These are phyloP conservation scores for Alentia gelatinosa DNA, from an alignment of 2,888 invertebrate genomes.

Conservation along the genomic window DNA sequence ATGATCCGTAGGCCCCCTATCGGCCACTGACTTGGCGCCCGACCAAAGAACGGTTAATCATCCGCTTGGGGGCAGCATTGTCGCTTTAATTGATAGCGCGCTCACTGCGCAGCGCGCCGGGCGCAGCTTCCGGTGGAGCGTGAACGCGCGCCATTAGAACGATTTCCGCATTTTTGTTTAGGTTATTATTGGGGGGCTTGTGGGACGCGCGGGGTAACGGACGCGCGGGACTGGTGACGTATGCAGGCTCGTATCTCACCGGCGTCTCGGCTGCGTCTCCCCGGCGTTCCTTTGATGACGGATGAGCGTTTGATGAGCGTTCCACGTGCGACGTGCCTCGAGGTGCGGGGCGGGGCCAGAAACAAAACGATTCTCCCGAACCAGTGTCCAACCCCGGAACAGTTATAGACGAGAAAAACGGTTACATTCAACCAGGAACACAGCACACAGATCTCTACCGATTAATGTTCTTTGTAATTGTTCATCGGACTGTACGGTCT, in stretches of 20 bases:
- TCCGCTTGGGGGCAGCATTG: conserved; percentile 5
- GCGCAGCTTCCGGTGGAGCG: conserved; percentile 17
- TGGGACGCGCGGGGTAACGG: not conserved
- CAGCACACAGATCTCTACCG: too few relatives aligned
- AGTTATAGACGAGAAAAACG: too few relatives aligned
- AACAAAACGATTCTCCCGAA: conserved; percentile 22
- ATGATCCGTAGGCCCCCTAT: not conserved
- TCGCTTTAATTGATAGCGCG: conserved; percentile 37
- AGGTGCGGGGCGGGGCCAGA: not conserved
- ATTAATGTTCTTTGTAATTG: too few relatives aligned
- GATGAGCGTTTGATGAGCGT: not conserved
- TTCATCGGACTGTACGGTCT: too few relatives aligned
- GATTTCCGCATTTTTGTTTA: conserved; percentile 43
- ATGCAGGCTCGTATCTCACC: not conserved
- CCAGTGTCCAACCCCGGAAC: too few relatives aligned
- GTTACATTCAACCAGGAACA: too few relatives aligned
- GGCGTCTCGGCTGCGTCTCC: too few relatives aligned
- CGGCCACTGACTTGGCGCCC: not conserved
- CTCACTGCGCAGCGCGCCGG: not conserved
- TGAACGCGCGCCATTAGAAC: conserved; percentile 10
- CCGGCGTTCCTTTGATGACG: too few relatives aligned
- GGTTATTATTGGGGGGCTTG: not conserved
- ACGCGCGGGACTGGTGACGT: not conserved
- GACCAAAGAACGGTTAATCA: not conserved
- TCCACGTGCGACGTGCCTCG: not conserved